These are phyloP conservation scores for Andrena marginata DNA, from an alignment of 2,888 invertebrate genomes.

Conservation along the genomic window DNA sequence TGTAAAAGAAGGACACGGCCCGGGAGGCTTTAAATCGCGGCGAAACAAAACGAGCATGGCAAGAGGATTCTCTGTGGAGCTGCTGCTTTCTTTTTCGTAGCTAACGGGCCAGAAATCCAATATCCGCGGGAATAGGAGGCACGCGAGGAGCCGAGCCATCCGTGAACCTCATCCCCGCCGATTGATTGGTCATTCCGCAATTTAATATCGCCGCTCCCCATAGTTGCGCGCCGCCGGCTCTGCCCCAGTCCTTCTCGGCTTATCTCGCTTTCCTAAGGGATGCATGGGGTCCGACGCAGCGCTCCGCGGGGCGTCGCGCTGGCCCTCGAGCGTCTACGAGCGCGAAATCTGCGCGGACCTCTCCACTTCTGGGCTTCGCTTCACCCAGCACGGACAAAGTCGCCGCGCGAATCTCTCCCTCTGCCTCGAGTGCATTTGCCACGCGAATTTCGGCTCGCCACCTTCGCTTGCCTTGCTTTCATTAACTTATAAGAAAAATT, in stretches of 20 bases:
- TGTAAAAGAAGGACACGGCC: background rate
- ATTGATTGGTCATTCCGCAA: constrained; percentile 80
- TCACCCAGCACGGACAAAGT: too few species aligned
- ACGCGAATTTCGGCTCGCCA: too few species aligned
- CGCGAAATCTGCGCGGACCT: constrained; percentile 22
- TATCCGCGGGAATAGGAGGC: constrained; percentile 35
- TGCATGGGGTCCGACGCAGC: constrained; percentile 27
- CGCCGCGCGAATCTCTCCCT: too few species aligned
- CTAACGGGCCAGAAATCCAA: constrained; percentile 45
- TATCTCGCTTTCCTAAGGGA: constrained; percentile 57
- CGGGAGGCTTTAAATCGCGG: constrained; percentile 20
- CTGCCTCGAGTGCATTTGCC: too few species aligned
- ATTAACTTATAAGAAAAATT: too few species aligned
- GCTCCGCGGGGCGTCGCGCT: constrained; percentile 28
- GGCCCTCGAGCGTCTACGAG: constrained; percentile 32
- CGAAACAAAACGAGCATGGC: constrained; percentile 20
- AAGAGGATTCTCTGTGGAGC: constrained; percentile 4
- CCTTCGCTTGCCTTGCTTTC: too few species aligned
- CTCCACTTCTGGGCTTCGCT: too few species aligned
- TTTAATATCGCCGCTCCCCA: constrained; percentile 77
- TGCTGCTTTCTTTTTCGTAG: background rate
- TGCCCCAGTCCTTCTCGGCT: constrained; percentile 40
- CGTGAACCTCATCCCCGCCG: constrained; percentile 66
- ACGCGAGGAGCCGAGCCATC: constrained; percentile 21
- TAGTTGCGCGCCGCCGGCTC: constrained; percentile 67